Evolutionary conservation across 92 coral and sea anemone species (phyloP), one percentile per base, ranked within the genome.

Genomic region (Parazoanthus darwini): DNA sequence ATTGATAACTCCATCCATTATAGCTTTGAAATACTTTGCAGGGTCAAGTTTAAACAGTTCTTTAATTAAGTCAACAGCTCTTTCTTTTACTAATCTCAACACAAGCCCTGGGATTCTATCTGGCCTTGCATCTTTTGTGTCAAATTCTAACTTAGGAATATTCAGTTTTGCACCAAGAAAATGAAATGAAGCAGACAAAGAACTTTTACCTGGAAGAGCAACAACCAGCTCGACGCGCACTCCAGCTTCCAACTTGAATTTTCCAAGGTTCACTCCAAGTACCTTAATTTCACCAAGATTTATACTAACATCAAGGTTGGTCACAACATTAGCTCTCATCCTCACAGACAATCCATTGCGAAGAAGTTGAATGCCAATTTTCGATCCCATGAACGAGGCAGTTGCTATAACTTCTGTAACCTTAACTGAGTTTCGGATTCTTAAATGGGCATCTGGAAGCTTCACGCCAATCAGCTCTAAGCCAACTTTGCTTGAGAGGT

Each of bases 321-420:
- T n/a, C n/a, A 72, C 39, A 15, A 75, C 93, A n/a, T 25, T 74
- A 15, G 94, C 94, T 67, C 67, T 66, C 84, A 92, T 86, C 25
- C 48, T 46, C 22, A 92, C 56, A 13, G 91, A 90, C 37, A 83
- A 33, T 59, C 92, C 89, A 29, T 84, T 73, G 25, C 93, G 78
- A 37, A 73, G 26, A 36, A 92, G 89, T 3, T 85, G 35, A 26
- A 92, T 90, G 25, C 36, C 66, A 1, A 92, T 58, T 63, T 85
- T 70, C 0, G 94, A 90, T 33, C 93, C 93, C 94, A 92, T 92
- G 78, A 92, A 92, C 5, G 80, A 74, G 8, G 94, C 85, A 16
- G 78, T 82, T 36, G 91, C 94, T 58, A 79, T 81, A 20, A 92
- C 89, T 39, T 86, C 92, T 33, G 88, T 89, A 6, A 7, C 16